A percentile compares a stretch with the other conserved stretches of the same genome.
These are phyloP conservation scores for Phthorimaea operculella DNA, from an alignment of 1,140 invertebrate genomes.

Conservation along the genomic window DNA sequence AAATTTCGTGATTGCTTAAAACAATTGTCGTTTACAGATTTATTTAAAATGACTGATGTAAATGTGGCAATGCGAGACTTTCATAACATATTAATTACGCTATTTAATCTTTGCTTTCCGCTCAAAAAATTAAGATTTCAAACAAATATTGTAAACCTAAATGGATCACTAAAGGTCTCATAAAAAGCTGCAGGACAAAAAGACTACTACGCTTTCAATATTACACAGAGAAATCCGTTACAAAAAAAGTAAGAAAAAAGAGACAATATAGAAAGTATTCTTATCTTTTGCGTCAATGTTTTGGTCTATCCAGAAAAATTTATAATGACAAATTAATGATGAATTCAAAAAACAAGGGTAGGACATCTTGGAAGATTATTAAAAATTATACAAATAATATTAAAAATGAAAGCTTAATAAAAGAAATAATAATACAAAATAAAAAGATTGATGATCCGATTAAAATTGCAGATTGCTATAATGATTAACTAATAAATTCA, in stretches of 20 bases:
- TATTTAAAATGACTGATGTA: background rate
- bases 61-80: background rate
- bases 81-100: background rate
- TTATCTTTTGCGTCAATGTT: background rate
- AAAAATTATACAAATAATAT: background rate
- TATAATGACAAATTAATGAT: background rate
- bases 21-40: background rate
- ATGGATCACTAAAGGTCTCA: conserved; percentile 3
- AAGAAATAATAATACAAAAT: conserved; percentile 1
- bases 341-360: conserved; percentile 1
- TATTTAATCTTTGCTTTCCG: background rate
- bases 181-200: conserved; percentile 4
- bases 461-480: conserved; percentile 1
- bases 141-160: conserved; percentile 3
- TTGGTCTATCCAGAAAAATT: background rate
- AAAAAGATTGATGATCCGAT: background rate
- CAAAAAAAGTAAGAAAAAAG: background rate
- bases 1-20: background rate
- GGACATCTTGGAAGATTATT: conserved; percentile 3
- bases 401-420: background rate
- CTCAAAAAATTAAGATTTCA: background rate
- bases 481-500: background rate
- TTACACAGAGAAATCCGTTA: background rate
- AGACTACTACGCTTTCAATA: background rate
- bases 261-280: background rate